These are phyloP conservation scores for Porites cylindrica DNA, from an alignment of 92 coral and sea anemone species.

Conservation along the genomic window DNA sequence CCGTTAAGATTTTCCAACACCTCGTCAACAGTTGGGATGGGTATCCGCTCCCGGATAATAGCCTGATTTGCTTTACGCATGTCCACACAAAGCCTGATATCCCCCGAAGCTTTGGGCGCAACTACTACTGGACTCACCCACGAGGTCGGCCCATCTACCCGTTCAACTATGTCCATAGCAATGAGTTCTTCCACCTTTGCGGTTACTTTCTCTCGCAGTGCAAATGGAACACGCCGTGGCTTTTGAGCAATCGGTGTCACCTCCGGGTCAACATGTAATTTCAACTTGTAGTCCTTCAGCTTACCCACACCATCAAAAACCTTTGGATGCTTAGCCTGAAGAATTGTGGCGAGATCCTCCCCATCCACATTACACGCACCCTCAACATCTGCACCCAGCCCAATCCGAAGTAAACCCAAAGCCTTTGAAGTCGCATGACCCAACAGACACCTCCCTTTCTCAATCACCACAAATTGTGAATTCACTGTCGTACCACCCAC, in stretches of 20 bases:
- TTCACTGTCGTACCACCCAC: too few relatives aligned
- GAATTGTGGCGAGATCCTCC: neutral
- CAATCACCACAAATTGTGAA: too few relatives aligned
- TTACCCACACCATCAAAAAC: neutral
- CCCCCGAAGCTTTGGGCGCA: neutral
- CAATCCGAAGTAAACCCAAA: neutral
- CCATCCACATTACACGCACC: neutral
- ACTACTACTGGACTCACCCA: neutral
- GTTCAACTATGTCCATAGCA: neutral
- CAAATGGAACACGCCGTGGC: neutral
- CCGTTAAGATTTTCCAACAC: too few relatives aligned
- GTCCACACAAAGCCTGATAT: neutral
- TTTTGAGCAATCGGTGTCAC: neutral
- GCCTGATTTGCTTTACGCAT: slow-evolving; percentile 18
- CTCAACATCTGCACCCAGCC: neutral
- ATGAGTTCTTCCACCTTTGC: too few relatives aligned
- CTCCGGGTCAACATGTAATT: neutral
- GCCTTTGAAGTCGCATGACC: neutral
- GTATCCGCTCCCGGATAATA: slow-evolving; percentile 45
- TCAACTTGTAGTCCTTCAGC: neutral
- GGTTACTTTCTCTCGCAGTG: too few relatives aligned
- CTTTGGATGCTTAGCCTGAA: slow-evolving; percentile 2
- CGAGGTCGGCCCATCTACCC: neutral
- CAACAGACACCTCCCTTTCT: neutral
- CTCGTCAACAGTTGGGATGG: slow-evolving; percentile 44